Conservation (phyloP, 2,888 invertebrate genomes). For the Heteromyza rotundicornis region DNA sequence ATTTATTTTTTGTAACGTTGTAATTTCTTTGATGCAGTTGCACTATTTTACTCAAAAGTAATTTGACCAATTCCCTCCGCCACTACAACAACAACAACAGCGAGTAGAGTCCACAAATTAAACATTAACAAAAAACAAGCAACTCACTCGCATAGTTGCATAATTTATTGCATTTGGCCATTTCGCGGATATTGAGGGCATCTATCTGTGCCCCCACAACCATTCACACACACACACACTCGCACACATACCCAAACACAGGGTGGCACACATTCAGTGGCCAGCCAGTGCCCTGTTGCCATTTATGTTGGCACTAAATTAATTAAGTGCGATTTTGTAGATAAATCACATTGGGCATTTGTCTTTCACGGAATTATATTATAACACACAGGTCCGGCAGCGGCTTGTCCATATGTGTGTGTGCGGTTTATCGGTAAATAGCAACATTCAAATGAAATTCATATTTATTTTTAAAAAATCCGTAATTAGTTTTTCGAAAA, state of each 20-base stretch:
- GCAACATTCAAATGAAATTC: no score
- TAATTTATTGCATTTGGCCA: slow-evolving; percentile 6
- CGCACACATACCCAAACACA: background rate
- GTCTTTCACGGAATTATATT: background rate
- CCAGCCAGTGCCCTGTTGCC: background rate
- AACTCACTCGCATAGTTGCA: background rate
- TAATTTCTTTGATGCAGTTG: background rate
- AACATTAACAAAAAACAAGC: slow-evolving; percentile 7
- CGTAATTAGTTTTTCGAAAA: no score
- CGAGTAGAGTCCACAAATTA: slow-evolving; percentile 5
- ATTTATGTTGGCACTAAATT: background rate
- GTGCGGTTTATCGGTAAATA: no score
- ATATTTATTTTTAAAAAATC: no score
- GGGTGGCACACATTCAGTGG: no score
- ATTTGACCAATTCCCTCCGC: background rate
- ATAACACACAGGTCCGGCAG: background rate
- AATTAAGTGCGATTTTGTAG: slow-evolving; percentile 1
- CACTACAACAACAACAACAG: background rate
- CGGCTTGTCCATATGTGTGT: background rate
- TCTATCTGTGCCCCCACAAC: background rate
- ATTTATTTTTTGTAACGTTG: background rate
- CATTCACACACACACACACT: background rate
- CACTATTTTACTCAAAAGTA: slow-evolving; percentile 2
- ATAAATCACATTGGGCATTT: background rate
- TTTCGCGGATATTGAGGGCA: background rate